Conservation (phyloP, 2,888 invertebrate genomes). For the Flabesymbios commensalis region DNA sequence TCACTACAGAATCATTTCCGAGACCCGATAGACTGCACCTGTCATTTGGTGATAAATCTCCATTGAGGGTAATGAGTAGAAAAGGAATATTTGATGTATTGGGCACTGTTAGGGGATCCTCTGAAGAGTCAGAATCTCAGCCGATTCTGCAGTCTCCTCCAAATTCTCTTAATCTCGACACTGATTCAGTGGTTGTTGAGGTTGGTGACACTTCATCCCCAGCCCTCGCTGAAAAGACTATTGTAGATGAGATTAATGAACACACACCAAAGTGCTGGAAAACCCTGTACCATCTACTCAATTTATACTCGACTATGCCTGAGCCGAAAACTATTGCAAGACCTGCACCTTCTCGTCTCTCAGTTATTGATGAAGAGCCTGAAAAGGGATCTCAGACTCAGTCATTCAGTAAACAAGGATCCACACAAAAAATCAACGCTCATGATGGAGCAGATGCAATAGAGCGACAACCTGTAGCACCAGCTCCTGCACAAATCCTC, state of each 20-base stretch:
- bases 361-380: conserved; percentile 62
- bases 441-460: neutral
- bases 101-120: conserved; percentile 31
- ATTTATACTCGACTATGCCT: conserved; percentile 91
- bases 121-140: neutral
- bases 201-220: conserved; percentile 53
- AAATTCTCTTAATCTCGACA: conserved; percentile 54
- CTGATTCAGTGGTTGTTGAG: conserved; percentile 28
- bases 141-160: conserved; percentile 44
- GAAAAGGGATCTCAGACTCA: conserved; percentile 26
- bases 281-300: conserved; percentile 87
- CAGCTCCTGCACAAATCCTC: neutral
- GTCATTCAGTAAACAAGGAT: conserved; percentile 3
- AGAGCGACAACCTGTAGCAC: conserved; percentile 13
- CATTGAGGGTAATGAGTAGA: neutral
- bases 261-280: conserved; percentile 86
- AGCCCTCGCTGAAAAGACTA: conserved; percentile 55
- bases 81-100: conserved; percentile 6
- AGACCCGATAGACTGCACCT: conserved; percentile 16
- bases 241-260: conserved; percentile 59
- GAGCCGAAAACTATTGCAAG: conserved; percentile 78
- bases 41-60: neutral
- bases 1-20: neutral
- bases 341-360: conserved; percentile 67
- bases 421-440: neutral